Percentiles rank a stretch among this genome's conserved stretches.
phyloP scores from a whole-genome alignment of 2,113 vertebrate species.

The Microtus ochrogaster region DNA sequence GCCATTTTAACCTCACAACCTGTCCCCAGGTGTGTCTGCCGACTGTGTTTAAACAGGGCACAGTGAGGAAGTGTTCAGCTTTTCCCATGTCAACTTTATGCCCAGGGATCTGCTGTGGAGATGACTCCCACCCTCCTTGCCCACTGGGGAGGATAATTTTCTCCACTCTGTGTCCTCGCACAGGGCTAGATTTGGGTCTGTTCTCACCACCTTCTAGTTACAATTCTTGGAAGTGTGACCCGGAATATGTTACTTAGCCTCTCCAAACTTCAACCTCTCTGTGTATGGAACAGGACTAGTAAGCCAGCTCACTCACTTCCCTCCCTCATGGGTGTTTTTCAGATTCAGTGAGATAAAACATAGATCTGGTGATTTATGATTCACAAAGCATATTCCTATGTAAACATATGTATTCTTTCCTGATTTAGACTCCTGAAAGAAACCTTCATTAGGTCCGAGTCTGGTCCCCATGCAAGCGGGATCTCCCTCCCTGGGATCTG shows the following conservation, averaged over 20 bases:
- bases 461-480: background rate
- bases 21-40: background rate
- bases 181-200: no score
- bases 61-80: no score
- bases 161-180: background rate
- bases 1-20: background rate
- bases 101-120: background rate
- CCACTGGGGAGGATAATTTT: background rate
- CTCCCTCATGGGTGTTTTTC: background rate
- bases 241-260: no score
- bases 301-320: no score
- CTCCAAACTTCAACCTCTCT: background rate
- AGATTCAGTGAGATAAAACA: background rate
- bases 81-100: background rate
- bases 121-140: no score
- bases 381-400: background rate
- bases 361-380: background rate
- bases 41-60: background rate
- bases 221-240: background rate
- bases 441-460: accelerated
- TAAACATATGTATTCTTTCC: background rate
- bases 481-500: background rate
- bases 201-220: background rate
- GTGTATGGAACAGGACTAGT: background rate
- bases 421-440: background rate